A percentile compares a stretch with the other conserved stretches of the same genome.
These are phyloP conservation scores for Zaprionus ornatus DNA, from an alignment of 1,140 invertebrate genomes.

Conservation along the genomic window DNA sequence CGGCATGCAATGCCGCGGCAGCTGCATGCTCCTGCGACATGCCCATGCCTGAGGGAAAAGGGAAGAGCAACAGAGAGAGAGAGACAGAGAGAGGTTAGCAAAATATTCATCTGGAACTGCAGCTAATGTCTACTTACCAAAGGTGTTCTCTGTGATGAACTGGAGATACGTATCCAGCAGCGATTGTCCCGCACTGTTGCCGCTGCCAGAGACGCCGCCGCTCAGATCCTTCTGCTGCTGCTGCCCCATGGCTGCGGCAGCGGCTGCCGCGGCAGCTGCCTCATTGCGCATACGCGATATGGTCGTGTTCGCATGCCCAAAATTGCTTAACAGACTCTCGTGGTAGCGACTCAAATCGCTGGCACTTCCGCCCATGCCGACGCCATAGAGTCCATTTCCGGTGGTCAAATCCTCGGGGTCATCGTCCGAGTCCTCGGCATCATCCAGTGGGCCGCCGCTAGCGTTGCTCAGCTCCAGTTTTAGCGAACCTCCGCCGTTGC, in stretches of 20 bases:
- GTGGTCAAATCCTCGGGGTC: conserved; percentile 92
- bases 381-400: conserved; percentile 77
- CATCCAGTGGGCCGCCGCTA: conserved; percentile 84
- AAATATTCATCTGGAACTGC: neutral
- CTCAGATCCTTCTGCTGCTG: conserved; percentile 84
- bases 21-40: conserved; percentile 85
- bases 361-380: conserved; percentile 50
- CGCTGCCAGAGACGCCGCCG: conserved; percentile 62
- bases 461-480: conserved; percentile 88
- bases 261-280: conserved; percentile 84
- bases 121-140: conserved; percentile 83
- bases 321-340: conserved; percentile 83
- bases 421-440: conserved; percentile 85
- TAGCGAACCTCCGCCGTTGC: conserved; percentile 89
- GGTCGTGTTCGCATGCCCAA: conserved; percentile 86
- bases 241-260: conserved; percentile 77
- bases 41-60: conserved; percentile 80
- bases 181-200: conserved; percentile 87
- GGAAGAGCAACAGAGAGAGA: no score
- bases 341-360: conserved; percentile 76
- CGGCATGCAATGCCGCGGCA: conserved; percentile 86
- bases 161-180: conserved; percentile 93
- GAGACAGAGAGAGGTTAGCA: neutral
- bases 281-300: conserved; percentile 84
- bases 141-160: conserved; percentile 92